These are phyloP conservation scores for Notodonta ziczac DNA, from an alignment of 2,888 invertebrate species.

Conservation along the genomic window DNA sequence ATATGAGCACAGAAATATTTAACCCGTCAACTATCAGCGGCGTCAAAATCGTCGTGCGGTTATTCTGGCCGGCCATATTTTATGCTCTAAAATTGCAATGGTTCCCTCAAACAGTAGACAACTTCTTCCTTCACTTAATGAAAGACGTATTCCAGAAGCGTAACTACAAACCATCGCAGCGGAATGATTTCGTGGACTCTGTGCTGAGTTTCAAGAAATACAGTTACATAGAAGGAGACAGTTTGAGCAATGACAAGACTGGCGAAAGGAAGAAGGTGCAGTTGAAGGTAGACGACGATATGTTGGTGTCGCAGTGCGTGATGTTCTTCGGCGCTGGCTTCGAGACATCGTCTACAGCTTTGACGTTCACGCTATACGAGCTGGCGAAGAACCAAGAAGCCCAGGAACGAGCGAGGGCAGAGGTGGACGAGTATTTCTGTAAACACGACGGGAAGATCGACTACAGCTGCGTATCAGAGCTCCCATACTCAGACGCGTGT, in stretches of 20 bases:
- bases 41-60: constrained; percentile 36
- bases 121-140: constrained; percentile 49
- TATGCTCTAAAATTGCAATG: constrained; percentile 46
- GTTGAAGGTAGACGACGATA: constrained; percentile 59
- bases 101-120: constrained; percentile 41
- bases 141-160: constrained; percentile 47
- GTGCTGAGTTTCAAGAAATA: constrained; percentile 51
- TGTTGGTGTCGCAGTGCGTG: constrained; percentile 80
- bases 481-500: constrained; percentile 59
- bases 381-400: constrained; percentile 50
- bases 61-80: constrained; percentile 58
- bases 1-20: constrained; percentile 47
- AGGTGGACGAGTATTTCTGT: constrained; percentile 52
- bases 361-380: constrained; percentile 53
- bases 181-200: constrained; percentile 61
- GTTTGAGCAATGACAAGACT: constrained; percentile 41
- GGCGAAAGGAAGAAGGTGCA: constrained; percentile 36
- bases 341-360: constrained; percentile 57
- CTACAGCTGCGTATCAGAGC: constrained; percentile 55
- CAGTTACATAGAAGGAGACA: constrained; percentile 46
- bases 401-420: constrained; percentile 44
- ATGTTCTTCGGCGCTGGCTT: constrained; percentile 72
- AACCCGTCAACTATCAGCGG: constrained; percentile 38
- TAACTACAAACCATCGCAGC: constrained; percentile 38
- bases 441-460: constrained; percentile 38